Conservation (phyloP, 2,113 vertebrate genomes). For the Pteruthius melanotis region DNA sequence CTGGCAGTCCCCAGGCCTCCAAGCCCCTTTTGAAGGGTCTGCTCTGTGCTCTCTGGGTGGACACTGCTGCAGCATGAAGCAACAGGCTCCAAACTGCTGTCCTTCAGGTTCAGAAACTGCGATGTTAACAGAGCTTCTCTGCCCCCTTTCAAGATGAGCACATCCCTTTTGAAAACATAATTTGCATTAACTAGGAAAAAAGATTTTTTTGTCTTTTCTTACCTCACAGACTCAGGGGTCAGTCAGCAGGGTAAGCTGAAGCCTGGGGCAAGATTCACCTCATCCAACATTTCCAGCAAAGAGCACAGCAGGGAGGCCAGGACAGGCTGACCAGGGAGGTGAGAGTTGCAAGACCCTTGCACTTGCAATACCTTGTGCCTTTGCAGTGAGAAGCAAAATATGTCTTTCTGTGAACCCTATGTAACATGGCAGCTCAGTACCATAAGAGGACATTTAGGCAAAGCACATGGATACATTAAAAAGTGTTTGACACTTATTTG, state of each 20-base stretch:
- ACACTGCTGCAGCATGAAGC: background rate
- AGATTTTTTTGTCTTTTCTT: background rate
- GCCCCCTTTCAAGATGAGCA: background rate
- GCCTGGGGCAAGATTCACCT: background rate
- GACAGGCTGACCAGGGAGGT: background rate
- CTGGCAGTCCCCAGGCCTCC: background rate
- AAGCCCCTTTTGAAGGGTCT: background rate
- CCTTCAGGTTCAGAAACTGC: background rate
- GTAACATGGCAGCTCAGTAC: background rate
- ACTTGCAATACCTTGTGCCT: background rate
- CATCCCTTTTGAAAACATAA: background rate
- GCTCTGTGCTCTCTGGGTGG: background rate
- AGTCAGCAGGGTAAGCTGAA: background rate
- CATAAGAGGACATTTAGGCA: background rate
- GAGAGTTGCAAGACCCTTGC: background rate
- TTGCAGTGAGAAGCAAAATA: background rate
- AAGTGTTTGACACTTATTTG: background rate
- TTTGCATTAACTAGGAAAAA: background rate
- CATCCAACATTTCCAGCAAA: background rate
- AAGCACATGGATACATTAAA: background rate
- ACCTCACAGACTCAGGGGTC: background rate
- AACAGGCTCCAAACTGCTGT: background rate
- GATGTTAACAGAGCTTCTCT: background rate
- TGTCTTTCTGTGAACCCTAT: background rate
- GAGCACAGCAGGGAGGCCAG: background rate